phyloP scores from a whole-genome alignment of 2,888 invertebrate genomes.

The Galerucella pusilla region DNA sequence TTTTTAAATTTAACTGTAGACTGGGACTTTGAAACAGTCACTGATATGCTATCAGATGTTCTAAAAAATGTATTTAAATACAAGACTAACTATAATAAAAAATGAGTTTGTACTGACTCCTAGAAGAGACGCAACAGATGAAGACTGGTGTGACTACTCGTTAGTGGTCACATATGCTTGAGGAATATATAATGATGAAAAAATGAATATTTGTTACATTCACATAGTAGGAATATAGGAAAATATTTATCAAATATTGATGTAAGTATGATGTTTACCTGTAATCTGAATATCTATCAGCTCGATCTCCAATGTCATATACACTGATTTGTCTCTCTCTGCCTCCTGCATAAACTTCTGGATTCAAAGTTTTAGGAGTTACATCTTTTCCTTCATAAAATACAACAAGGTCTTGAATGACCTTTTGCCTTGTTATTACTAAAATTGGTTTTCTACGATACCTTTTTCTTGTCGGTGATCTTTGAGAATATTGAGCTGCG shows the following conservation, averaged over 20 bases:
- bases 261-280: not conserved
- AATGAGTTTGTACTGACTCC: not conserved
- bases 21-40: conserved; percentile 36
- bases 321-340: conserved; percentile 58
- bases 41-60: conserved; percentile 15
- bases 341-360: conserved; percentile 56
- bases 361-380: conserved; percentile 64
- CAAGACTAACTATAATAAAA: not conserved
- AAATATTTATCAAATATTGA: not conserved
- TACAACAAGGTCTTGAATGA: conserved; percentile 27
- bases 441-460: conserved; percentile 40
- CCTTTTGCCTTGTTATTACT: conserved; percentile 23
- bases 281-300: conserved; percentile 4
- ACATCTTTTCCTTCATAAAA: conserved; percentile 57
- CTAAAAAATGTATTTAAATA: conserved; percentile 1
- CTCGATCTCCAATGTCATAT: conserved; percentile 40
- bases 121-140: too few species aligned
- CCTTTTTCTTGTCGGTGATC: conserved; percentile 24
- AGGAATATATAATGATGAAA: too few species aligned
- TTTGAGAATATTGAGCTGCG: conserved; percentile 18
- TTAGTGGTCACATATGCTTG: too few species aligned
- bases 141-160: too few species aligned
- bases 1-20: conserved; percentile 40
- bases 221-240: not conserved
- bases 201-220: not conserved